Evolutionary conservation across 2,113 vertebrate genomes (phyloP), one percentile per base, ranked within the genome.

Genomic region (Turnix velox): DNA sequence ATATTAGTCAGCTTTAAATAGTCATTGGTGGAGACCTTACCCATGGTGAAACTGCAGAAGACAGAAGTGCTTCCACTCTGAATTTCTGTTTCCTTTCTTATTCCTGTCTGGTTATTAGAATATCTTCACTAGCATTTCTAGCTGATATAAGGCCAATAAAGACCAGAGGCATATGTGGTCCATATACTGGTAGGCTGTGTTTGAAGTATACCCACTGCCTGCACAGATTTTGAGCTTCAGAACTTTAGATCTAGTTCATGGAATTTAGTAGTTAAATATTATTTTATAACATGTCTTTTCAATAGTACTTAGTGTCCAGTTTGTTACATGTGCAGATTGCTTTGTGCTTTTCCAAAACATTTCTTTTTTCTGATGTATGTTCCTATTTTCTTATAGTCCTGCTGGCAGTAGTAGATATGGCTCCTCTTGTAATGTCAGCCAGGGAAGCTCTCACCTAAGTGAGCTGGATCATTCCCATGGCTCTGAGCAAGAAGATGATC

Each of bases 361-460:
- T 69, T 20, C 35, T 75, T 93, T 90, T 78, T 73, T 37, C 58
- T 91, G 45, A 95, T 75, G 40, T 17, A 14, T 6, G 88, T 59
- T 69, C 68, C 96, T 90, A 7, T 49, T 97, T 76, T 84, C 95
- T 95, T 95, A 72, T 96, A 99, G 99, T 97, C 99, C 99, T 68
- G 98, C 97, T 96, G 98, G 98, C 96, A 99, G 99, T 96, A 99
- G 98, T 97, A 98, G 97, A 89, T 99, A 98, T 43, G 98, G 98
- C 67, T 99, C 99, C 59, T 99, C 99, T 57, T 99, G 99, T 93
- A 99, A 99, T 88, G 97, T 99, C 94, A 99, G 99, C 97, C 99
- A 99, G 96, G 98, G 97, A 75, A 99, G 99, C 96, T 99, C 99
- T 92, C 99, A 99, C 82, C 97, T 98, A 43, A 99, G 99, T 80